phyloP scores from a whole-genome alignment of 2,888 invertebrate genomes.

The Macaria liturata region DNA sequence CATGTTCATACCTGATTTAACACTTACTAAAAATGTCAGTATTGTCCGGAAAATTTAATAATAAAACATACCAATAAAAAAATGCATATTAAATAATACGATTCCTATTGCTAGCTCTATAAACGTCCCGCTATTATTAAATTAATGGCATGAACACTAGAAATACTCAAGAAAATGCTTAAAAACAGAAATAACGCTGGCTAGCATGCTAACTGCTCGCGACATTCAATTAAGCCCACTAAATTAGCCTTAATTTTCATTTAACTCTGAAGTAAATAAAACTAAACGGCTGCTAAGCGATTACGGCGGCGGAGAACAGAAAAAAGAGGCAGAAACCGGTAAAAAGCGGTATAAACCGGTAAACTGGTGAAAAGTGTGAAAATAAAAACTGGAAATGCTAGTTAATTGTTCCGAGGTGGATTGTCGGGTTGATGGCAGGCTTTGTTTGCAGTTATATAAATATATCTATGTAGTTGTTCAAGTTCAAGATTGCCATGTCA shows the following conservation, averaged over 20 bases:
- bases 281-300: conserved; percentile 43
- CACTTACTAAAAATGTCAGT: no score
- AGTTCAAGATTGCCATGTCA: no score
- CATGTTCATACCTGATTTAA: no score
- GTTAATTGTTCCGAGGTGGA: conserved; percentile 17
- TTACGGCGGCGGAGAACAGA: conserved; percentile 35
- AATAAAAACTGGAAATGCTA: conserved; percentile 13
- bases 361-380: conserved; percentile 23
- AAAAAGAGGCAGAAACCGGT: conserved; percentile 6
- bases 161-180: not conserved
- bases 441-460: conserved; percentile 2
- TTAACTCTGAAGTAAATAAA: conserved; percentile 36
- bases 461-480: no score
- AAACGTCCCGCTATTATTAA: no score
- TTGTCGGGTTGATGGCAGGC: conserved; percentile 16
- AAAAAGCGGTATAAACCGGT: conserved; percentile 11
- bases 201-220: conserved; percentile 22
- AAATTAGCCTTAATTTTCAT: conserved; percentile 36
- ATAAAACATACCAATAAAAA: no score
- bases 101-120: no score
- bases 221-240: conserved; percentile 37
- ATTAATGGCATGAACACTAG: no score
- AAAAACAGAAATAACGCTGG: conserved; percentile 2
- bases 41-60: no score
- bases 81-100: no score